phyloP scores from a whole-genome alignment of 1,140 invertebrate genomes.

The Caenorhabditis brenneri region DNA sequence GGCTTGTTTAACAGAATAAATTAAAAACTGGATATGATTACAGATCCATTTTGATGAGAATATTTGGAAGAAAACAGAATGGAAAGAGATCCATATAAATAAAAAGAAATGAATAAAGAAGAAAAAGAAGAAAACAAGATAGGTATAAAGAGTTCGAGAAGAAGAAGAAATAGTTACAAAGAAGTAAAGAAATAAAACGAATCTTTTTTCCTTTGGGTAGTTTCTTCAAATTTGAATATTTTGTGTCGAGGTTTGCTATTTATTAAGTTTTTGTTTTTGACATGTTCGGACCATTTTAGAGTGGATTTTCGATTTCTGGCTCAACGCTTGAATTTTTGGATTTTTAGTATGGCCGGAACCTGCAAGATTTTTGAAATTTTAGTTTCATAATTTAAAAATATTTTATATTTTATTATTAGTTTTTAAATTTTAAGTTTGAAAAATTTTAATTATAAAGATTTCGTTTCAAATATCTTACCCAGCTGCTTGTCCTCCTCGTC shows the following conservation, averaged over 20 bases:
- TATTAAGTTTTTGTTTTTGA: not conserved
- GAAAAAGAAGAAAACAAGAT: not conserved
- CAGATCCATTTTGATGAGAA: too few relatives aligned
- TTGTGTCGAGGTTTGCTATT: not conserved
- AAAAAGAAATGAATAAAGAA: not conserved
- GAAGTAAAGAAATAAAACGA: too few relatives aligned
- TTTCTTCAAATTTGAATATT: not conserved
- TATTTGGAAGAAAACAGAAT: not conserved
- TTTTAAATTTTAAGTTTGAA: not conserved
- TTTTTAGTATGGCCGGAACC: conserved; percentile 35
- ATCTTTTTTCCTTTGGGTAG: too few relatives aligned
- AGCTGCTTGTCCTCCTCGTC: not conserved
- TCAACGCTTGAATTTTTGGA: conserved; percentile 15
- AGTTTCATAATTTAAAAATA: too few relatives aligned
- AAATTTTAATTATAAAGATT: not conserved
- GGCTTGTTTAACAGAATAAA: not conserved
- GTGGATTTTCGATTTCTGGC: not conserved
- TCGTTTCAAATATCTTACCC: not conserved
- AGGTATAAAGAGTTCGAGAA: too few relatives aligned
- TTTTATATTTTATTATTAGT: too few relatives aligned
- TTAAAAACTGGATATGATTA: conserved; percentile 21
- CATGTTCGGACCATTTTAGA: not conserved
- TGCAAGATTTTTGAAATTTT: not conserved
- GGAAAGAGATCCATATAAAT: not conserved
- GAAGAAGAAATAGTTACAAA: too few relatives aligned